Conservation (phyloP, 2,113 vertebrate species). For the Mastomys natalensis region DNA sequence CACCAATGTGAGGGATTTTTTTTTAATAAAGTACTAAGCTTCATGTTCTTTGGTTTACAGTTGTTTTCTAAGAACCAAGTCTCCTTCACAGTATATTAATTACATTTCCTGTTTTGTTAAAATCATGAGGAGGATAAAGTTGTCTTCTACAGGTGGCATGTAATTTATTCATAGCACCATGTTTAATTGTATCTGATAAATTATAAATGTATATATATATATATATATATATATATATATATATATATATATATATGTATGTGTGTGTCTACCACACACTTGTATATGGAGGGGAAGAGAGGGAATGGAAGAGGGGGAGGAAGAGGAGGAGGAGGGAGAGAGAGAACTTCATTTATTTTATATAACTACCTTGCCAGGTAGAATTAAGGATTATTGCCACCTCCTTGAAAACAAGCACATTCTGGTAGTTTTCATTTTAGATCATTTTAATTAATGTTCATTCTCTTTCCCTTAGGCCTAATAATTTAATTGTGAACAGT, state of each 20-base stretch:
- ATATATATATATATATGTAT: not conserved
- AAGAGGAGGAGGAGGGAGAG: not conserved
- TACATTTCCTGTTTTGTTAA: conserved; percentile 33
- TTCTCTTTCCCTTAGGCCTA: conserved; percentile 5
- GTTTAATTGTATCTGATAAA: not conserved
- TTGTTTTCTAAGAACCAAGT: not conserved
- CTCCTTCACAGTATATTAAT: not conserved
- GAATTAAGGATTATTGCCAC: conserved; percentile 27
- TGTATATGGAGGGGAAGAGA: not conserved
- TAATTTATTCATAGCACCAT: conserved; percentile 32
- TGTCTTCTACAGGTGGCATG: not conserved
- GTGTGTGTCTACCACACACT: not conserved
- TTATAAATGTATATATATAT: not conserved
- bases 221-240: not conserved
- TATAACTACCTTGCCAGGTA: conserved; percentile 23
- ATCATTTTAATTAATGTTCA: conserved; percentile 19
- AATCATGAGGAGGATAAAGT: conserved; percentile 61
- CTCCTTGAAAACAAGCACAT: not conserved
- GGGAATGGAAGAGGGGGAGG: not conserved
- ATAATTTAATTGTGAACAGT: conserved; percentile 43
- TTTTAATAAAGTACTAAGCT: not conserved
- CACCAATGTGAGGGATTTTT: conserved; percentile 33
- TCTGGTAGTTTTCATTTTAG: conserved; percentile 46
- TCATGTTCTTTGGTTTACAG: conserved; percentile 15
- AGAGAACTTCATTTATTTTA: not conserved